Conservation (phyloP, 2,113 vertebrate species). For the Forbesichthys papilliferus region DNA sequence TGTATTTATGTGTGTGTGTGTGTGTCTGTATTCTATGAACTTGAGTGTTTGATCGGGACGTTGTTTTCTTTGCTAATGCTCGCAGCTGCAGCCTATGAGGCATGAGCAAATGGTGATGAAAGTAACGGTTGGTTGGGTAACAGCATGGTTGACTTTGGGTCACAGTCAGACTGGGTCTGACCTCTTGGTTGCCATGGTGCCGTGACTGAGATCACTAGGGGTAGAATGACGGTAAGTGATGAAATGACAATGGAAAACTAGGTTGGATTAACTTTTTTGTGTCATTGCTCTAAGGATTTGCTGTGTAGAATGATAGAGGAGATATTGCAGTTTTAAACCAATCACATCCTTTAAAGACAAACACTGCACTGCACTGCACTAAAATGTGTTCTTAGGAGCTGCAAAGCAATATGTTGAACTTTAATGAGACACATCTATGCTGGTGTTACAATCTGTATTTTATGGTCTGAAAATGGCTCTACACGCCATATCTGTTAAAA, state of each 20-base stretch:
- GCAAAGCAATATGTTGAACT: too few relatives aligned
- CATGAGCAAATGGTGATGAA: constrained; percentile 59
- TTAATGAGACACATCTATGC: too few relatives aligned
- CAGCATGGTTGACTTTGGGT: constrained; percentile 33
- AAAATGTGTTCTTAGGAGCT: too few relatives aligned
- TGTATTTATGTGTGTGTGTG: constrained; percentile 16
- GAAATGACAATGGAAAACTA: constrained; percentile 13
- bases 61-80: constrained; percentile 69
- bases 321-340: not conserved
- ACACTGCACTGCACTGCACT: too few relatives aligned
- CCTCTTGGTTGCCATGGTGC: constrained; percentile 1
- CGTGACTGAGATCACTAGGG: not conserved
- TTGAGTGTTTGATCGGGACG: constrained; percentile 54
- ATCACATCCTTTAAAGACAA: too few relatives aligned
- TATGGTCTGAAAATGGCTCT: too few relatives aligned
- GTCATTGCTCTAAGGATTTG: not conserved
- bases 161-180: constrained; percentile 25
- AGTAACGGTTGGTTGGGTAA: constrained; percentile 36
- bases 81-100: constrained; percentile 65
- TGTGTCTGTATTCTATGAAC: not conserved
- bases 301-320: constrained; percentile 5
- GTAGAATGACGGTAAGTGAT: not conserved
- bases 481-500: too few relatives aligned
- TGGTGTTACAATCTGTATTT: too few relatives aligned
- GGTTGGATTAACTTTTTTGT: constrained; percentile 15